phyloP scores from a whole-genome alignment of 2,113 vertebrate genomes.

The Nibea coibor region DNA sequence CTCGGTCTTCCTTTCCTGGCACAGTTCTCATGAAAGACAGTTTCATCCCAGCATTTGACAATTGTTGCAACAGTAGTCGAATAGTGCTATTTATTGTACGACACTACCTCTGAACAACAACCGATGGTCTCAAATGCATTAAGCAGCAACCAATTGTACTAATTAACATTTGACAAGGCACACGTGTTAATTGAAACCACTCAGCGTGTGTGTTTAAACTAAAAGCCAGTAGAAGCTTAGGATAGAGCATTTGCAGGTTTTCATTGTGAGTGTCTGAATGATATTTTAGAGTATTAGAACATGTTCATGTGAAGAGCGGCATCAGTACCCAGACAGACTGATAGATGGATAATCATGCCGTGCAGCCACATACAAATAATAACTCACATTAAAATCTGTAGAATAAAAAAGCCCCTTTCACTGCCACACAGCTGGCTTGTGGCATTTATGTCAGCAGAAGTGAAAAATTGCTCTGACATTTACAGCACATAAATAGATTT shows the following conservation, averaged over 20 bases:
- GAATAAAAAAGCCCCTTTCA: not conserved
- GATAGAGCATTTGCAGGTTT: not conserved
- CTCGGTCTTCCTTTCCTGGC: no score
- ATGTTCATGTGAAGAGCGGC: not conserved
- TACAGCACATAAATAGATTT: conserved; percentile 22
- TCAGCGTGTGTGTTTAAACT: no score
- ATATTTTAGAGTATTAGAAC: not conserved
- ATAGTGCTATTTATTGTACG: no score
- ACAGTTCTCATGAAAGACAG: no score
- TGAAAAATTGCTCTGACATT: conserved; percentile 69
- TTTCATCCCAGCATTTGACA: no score
- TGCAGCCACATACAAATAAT: not conserved
- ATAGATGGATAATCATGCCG: conserved; percentile 10
- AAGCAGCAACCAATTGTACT: no score
- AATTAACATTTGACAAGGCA: no score
- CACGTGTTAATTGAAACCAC: no score
- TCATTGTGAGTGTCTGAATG: conserved; percentile 3
- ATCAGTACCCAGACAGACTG: conserved; percentile 1
- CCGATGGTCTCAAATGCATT: no score
- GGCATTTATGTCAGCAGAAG: conserved; percentile 49
- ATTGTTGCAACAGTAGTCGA: no score
- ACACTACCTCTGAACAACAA: no score
- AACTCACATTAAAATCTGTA: conserved; percentile 15
- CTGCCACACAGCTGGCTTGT: not conserved
- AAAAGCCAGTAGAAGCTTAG: not conserved